These are phyloP conservation scores for Eupithecia subfuscata DNA, from an alignment of 2,888 invertebrate species.

Conservation along the genomic window DNA sequence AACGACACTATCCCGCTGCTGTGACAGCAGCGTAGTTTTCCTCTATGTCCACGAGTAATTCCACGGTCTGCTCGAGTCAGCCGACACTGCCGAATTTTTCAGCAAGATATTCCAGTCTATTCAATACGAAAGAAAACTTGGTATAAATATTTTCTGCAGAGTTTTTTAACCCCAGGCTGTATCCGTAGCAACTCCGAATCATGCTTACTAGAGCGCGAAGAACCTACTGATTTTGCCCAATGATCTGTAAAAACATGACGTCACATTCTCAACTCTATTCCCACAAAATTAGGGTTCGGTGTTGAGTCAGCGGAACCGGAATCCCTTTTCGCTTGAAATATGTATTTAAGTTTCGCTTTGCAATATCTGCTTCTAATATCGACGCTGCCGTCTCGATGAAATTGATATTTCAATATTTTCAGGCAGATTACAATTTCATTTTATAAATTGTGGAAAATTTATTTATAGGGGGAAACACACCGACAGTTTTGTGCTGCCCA, in stretches of 20 bases:
- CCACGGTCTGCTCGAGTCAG: not conserved
- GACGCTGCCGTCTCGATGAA: constrained; percentile 17
- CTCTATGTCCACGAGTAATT: not conserved
- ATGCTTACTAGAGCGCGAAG: constrained; percentile 12
- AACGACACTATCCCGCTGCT: no score
- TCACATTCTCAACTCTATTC: constrained; percentile 13
- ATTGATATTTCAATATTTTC: constrained; percentile 29
- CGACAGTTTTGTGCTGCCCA: not conserved
- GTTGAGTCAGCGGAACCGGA: constrained; percentile 22
- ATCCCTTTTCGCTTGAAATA: constrained; percentile 27
- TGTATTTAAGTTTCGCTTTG: constrained; percentile 30
- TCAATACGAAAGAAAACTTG: not conserved
- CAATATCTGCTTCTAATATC: constrained; percentile 29
- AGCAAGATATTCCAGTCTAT: not conserved
- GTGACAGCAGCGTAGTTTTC: not conserved
- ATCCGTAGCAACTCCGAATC: not conserved
- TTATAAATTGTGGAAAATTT: constrained; percentile 9
- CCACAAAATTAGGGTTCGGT: constrained; percentile 21
- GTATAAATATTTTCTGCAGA: not conserved
- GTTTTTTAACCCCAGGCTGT: not conserved
- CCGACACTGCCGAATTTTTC: not conserved
- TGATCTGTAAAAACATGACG: constrained; percentile 8
- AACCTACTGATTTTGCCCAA: constrained; percentile 16
- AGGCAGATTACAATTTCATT: constrained; percentile 13
- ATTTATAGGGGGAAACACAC: not conserved